These are phyloP conservation scores for Serrognathus titanus DNA, from an alignment of 2,888 invertebrate genomes.

Conservation along the genomic window DNA sequence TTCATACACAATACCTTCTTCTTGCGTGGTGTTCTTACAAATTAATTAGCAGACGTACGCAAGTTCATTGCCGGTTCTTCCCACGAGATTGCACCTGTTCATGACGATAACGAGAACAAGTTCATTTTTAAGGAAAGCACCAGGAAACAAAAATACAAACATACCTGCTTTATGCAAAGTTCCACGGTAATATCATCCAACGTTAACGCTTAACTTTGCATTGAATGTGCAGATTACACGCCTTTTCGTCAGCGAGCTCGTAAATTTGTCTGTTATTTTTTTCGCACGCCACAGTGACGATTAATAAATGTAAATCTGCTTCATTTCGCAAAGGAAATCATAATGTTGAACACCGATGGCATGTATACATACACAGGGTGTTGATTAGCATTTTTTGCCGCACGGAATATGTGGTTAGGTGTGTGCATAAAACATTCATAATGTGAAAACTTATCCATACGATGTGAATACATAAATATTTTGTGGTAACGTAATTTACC, in stretches of 20 bases:
- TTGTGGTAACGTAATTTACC: no score
- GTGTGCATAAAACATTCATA: no score
- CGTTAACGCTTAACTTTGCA: no score
- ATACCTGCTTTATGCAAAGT: no score
- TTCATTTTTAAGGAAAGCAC: constrained; percentile 8
- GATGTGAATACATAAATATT: no score
- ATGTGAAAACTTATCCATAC: no score
- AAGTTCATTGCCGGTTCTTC: constrained; percentile 14
- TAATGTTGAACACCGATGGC: neutral
- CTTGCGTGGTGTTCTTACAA: neutral
- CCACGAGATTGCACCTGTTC: constrained; percentile 26
- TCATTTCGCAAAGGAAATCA: constrained; percentile 2
- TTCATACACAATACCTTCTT: no score
- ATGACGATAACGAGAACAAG: constrained; percentile 23
- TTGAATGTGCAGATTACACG: no score
- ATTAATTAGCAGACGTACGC: constrained; percentile 1
- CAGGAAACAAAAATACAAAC: no score
- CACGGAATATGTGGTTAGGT: no score
- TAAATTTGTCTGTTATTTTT: neutral
- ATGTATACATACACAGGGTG: neutral
- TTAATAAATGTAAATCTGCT: constrained; percentile 3
- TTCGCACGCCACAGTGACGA: neutral
- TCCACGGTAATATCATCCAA: no score
- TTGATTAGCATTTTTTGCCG: neutral
- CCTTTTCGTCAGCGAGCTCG: neutral